Evolutionary conservation across 2,113 vertebrate species (phyloP), one percentile per base, ranked within the genome.

Genomic region (Brienomyrus brachyistius): DNA sequence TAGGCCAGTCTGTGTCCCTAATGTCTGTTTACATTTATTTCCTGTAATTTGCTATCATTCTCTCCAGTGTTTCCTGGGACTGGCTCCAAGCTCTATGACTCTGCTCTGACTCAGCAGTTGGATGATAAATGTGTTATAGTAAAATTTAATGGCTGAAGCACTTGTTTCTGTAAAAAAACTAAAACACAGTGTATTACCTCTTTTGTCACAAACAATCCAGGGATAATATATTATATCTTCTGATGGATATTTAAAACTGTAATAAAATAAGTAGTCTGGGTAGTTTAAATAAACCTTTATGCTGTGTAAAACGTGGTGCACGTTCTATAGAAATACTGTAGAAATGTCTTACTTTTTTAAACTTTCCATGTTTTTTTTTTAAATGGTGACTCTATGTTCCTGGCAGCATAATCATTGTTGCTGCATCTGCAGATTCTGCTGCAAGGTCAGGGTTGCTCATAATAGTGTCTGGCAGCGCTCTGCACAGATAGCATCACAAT

Each of bases 401-500:
- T 51, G 54, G 9, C 47, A 23, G 54, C 35, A 5, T 62, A 45
- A 59, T 59, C 74, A 74, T 21, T 15, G 27, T 59, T 89, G 74
- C 77, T 56, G 77, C 19, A 43, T 84, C 88, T 56, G 74, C 52
- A 89, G 35, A 47, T 47, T 43, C 21, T 84, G 52, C 7, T 43
- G 13, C 27, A 80, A 77, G 77, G 31, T 80, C 88, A 84, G 19
- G 13, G 88, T 82, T 47, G 2, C 21, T 23, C 19, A 15, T 59
- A 59, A 87, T 17, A 11, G 19, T 19, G 40, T 23, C 51, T 89
- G 66, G 47, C 70, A 80, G n/a, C 13, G 47, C 27, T 80, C 19
- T 54, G n/a, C 10, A 89, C 15, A 89, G 88, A 89, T 89, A 89
- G 23, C 5, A 23, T 83, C 74, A 54, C 88, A 56, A 84, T 89